Evolutionary conservation across 2,888 invertebrate genomes (phyloP).

Genomic region (Lasioglossum malachurum): DNA sequence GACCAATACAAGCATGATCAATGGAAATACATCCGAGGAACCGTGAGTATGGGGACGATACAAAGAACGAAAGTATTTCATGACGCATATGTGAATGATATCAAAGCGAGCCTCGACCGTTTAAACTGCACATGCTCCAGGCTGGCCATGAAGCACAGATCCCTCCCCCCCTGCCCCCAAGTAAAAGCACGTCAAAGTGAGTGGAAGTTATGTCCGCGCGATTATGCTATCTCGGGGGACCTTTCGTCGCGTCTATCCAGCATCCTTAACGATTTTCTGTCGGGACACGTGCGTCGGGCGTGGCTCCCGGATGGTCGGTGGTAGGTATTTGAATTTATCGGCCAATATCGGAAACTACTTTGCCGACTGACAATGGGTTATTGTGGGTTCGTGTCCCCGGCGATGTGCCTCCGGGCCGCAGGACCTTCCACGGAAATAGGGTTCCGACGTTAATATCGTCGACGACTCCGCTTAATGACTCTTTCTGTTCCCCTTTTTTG

Average conservation of each 20-base stretch:
- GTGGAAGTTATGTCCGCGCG: slow-evolving; percentile 15
- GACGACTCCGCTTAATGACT: slow-evolving; percentile 1
- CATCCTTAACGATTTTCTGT: slow-evolving; percentile 80
- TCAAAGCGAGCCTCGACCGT: neutral
- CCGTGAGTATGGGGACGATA: neutral
- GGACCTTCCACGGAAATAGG: neutral
- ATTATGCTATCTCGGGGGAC: slow-evolving; percentile 54
- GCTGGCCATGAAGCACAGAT: neutral
- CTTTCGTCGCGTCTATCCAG: slow-evolving; percentile 54
- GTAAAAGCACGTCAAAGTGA: slow-evolving; percentile 13
- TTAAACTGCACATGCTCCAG: neutral
- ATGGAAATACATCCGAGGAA: neutral
- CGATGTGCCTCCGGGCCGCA: slow-evolving; percentile 26
- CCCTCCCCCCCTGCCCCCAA: too few species aligned
- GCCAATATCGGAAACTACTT: slow-evolving; percentile 78
- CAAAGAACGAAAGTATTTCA: neutral
- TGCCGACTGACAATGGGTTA: slow-evolving; percentile 75
- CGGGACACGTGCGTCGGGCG: slow-evolving; percentile 72
- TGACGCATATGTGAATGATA: neutral
- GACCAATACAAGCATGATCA: neutral
- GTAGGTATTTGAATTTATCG: slow-evolving; percentile 79
- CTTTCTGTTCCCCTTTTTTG: neutral
- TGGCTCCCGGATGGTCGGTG: slow-evolving; percentile 61
- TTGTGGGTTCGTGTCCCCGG: slow-evolving; percentile 58
- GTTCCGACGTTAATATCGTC: slow-evolving; percentile 45